Base-by-base conservation (phyloP, 2,888 invertebrate species). In the Nycteola revayana region DNA sequence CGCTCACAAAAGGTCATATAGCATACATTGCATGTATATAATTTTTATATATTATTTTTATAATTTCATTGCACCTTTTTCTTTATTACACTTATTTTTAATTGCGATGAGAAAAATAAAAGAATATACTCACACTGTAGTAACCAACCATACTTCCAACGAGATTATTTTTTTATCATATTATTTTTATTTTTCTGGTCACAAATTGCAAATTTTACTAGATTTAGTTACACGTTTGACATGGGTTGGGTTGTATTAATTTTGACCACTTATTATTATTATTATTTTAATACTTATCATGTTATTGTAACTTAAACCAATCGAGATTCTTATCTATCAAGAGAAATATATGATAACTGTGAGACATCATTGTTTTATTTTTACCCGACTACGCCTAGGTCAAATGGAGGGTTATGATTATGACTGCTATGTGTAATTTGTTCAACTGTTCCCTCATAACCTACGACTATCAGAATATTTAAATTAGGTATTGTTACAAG, bases 261-360 rank as follows among this genome's bases (percentile, higher is more conserved):
- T 48, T 41, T 43, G 43, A 43, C 32, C 49, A 44, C 50, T 41
- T 41, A 45, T 47, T 43, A 41, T 40, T 42, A 35, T 39, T 10
- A 32, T 41, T 26, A 17, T 21, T 26, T 41, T 26, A 21, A 20
- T 36, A 30, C 36, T 17, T 34, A 39, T 29, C 35, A 44, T 47
- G 37, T 47, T 48, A 45, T 40, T 25, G 21, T 32, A 25, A 58
- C 49, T 60, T n/a, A 57, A 62, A 68, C 68, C 63, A 47, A 66
- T 76, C 59, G 74, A 79, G 72, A 77, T 80, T 80, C 61, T 76
- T n/a, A 74, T 75, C 69, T 71, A 69, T 62, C 64, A 63, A 67
- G 56, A 61, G 22, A 64, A 75, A 74, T 72, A 72, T 74, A 75
- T 60, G 6, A 48, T 60, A 51, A 50, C 36, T 52, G 30, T 42